Conservation (phyloP, 2,888 invertebrate species). For the Cyaniris semiargus region DNA sequence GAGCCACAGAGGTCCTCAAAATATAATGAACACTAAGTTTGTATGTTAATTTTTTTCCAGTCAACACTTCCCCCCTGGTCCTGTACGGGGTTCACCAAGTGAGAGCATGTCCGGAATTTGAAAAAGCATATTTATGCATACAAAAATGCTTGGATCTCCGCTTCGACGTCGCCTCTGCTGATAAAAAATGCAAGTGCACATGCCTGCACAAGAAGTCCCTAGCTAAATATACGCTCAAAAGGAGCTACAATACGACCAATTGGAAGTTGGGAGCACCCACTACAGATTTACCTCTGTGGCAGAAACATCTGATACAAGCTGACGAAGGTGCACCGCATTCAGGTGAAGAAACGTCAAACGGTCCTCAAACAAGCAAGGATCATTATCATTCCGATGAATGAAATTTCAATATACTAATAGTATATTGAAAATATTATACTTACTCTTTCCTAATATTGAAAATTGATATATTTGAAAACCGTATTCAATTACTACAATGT, state of each 20-base stretch:
- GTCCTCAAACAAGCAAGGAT: background rate
- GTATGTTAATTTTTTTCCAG: background rate
- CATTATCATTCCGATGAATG: background rate
- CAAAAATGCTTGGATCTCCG: constrained; percentile 56
- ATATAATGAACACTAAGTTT: background rate
- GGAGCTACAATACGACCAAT: constrained; percentile 40
- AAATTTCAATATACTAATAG: too few relatives aligned
- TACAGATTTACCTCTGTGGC: constrained; percentile 57
- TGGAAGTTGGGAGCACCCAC: constrained; percentile 55
- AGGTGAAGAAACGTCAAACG: background rate
- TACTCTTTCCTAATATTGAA: too few relatives aligned
- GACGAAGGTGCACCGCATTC: background rate
- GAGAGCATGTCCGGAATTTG: constrained; percentile 52
- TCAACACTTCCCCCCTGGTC: background rate
- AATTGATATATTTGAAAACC: too few relatives aligned
- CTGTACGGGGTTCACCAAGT: constrained; percentile 64
- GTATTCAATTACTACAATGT: too few relatives aligned
- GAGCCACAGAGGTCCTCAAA: too few relatives aligned
- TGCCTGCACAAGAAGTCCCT: constrained; percentile 54
- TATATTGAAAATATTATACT: too few relatives aligned
- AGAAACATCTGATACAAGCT: constrained; percentile 36
- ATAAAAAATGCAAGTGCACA: constrained; percentile 58
- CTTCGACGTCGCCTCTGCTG: constrained; percentile 57
- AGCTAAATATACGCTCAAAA: constrained; percentile 41
- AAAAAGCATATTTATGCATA: constrained; percentile 58